A percentile compares a stretch with the other conserved stretches of the same genome.
Conservation (phyloP, 2,888 invertebrate genomes). For the Malacosoma neustria region DNA sequence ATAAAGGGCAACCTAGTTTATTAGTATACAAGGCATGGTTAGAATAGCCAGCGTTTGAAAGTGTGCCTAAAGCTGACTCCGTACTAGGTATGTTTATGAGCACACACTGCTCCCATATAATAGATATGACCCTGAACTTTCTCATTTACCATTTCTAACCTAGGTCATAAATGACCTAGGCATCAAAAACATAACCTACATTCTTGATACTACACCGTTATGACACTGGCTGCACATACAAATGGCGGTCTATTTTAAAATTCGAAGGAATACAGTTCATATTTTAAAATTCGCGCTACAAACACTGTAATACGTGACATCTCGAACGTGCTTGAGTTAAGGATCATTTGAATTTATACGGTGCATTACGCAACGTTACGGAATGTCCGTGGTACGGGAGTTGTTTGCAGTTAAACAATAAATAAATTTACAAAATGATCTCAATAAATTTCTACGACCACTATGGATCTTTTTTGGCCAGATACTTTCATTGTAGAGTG, state of each 20-base stretch:
- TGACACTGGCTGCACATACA: constrained; percentile 23
- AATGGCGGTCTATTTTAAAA: constrained; percentile 39
- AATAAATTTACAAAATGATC: too few relatives aligned
- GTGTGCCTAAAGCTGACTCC: too few relatives aligned
- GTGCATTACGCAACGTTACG: not conserved
- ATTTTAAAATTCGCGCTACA: constrained; percentile 60
- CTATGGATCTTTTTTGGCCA: too few relatives aligned
- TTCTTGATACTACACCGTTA: constrained; percentile 19
- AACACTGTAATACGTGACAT: constrained; percentile 26
- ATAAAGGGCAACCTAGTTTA: too few relatives aligned
- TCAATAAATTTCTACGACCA: too few relatives aligned
- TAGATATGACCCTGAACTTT: not conserved
- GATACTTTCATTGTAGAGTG: too few relatives aligned
- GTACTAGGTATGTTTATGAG: too few relatives aligned
- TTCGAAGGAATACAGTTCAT: constrained; percentile 27
- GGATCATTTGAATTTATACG: constrained; percentile 8
- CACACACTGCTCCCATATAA: too few relatives aligned
- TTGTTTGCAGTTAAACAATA: too few relatives aligned
- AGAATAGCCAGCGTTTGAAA: too few relatives aligned
- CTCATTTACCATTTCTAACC: not conserved
- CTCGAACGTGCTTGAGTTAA: constrained; percentile 23
- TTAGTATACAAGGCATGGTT: too few relatives aligned
- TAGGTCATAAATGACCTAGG: constrained; percentile 5
- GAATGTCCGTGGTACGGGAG: too few relatives aligned
- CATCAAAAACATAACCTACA: constrained; percentile 12